Percentiles rank a stretch among this genome's conserved stretches.
Evolutionary conservation across 2,113 vertebrate species (phyloP).

Genomic region (Elgaria multicarinata): DNA sequence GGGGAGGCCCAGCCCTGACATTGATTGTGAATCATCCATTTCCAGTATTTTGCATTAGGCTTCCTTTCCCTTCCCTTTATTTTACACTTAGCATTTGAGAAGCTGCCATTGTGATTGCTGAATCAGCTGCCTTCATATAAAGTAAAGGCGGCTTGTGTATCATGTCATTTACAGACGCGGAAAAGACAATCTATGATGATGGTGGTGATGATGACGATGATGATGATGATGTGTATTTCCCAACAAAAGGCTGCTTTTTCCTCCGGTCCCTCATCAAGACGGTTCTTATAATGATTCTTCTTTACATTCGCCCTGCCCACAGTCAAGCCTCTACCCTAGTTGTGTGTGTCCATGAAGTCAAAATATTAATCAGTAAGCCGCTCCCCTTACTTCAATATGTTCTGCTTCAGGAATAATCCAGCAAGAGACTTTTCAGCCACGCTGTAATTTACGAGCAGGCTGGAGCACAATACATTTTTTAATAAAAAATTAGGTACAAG

Average conservation of each 20-base stretch:
- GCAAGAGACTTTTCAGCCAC: conserved; percentile 46
- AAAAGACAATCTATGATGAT: conserved; percentile 46
- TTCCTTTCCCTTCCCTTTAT: too few species aligned
- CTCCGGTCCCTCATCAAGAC: conserved; percentile 25
- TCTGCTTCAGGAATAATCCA: conserved; percentile 59
- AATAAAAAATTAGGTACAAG: conserved; percentile 81
- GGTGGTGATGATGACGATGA: conserved; percentile 13
- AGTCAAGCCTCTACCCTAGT: conserved; percentile 44
- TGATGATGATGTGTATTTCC: conserved; percentile 19
- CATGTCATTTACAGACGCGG: conserved; percentile 52
- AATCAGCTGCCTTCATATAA: background rate
- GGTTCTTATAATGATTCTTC: conserved; percentile 33
- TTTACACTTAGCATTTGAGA: too few species aligned
- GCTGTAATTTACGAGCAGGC: conserved; percentile 70
- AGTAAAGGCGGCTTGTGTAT: conserved; percentile 32
- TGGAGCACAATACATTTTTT: conserved; percentile 76
- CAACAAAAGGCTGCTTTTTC: conserved; percentile 42
- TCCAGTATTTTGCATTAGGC: too few species aligned
- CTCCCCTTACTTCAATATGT: conserved; percentile 48
- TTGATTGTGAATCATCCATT: too few species aligned
- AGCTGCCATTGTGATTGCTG: too few species aligned
- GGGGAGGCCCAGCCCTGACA: too few species aligned
- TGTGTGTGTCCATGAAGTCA: conserved; percentile 42
- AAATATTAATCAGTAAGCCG: conserved; percentile 60
- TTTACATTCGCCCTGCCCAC: conserved; percentile 35